Conservation (phyloP, 2,888 invertebrate genomes). For the Sphaeridia pumilis region DNA sequence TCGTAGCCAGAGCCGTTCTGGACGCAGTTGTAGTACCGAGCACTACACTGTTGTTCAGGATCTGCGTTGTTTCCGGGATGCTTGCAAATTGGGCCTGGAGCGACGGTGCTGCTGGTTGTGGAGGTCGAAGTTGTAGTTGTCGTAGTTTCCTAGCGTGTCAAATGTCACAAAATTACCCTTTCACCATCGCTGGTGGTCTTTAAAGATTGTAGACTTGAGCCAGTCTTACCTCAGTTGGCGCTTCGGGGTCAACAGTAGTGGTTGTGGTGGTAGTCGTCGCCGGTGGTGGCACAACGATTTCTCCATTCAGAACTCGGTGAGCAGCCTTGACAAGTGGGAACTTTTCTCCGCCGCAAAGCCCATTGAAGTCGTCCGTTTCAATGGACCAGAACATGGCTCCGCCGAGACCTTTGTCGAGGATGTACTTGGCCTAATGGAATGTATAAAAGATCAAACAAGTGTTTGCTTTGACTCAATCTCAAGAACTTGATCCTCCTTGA, state of each 20-base stretch:
- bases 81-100: slow-evolving; percentile 17
- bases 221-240: slow-evolving; percentile 2
- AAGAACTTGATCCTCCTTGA: not conserved
- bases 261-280: slow-evolving; percentile 11
- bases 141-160: slow-evolving; percentile 1
- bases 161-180: not conserved
- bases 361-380: slow-evolving; percentile 33
- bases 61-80: slow-evolving; percentile 23
- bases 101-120: not conserved
- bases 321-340: slow-evolving; percentile 21
- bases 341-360: slow-evolving; percentile 21
- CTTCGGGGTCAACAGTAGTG: not conserved
- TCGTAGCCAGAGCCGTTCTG: slow-evolving; percentile 15
- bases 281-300: slow-evolving; percentile 8
- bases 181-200: not conserved
- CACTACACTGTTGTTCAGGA: slow-evolving; percentile 17
- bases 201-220: not conserved
- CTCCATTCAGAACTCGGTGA: slow-evolving; percentile 19
- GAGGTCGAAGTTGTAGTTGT: slow-evolving; percentile 10
- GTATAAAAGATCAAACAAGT: too few species aligned
- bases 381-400: not conserved
- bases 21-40: slow-evolving; percentile 19
- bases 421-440: not conserved
- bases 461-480: not conserved
- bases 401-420: not conserved